Conservation (phyloP, 2,888 invertebrate species). For the Tenthredo scrophulariae region DNA sequence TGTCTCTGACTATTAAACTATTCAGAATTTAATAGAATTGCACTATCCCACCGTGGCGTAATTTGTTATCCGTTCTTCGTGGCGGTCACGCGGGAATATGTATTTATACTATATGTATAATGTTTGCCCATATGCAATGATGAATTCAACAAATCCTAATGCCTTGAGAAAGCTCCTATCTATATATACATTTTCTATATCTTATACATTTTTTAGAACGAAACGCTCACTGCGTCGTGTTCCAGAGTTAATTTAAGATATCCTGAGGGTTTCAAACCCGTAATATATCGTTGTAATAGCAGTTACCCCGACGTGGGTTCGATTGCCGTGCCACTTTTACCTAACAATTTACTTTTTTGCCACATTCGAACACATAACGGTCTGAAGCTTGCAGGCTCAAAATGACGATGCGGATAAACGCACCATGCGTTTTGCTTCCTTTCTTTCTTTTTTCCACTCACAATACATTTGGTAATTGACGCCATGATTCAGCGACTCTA, state of each 20-base stretch:
- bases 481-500: slow-evolving; percentile 12
- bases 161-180: background rate
- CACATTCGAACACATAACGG: slow-evolving; percentile 7
- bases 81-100: slow-evolving; percentile 8
- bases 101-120: background rate
- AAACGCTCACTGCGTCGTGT: background rate
- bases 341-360: slow-evolving; percentile 19
- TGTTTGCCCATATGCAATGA: slow-evolving; percentile 2
- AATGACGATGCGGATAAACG: slow-evolving; percentile 17
- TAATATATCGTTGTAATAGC: slow-evolving; percentile 18
- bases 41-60: slow-evolving; percentile 16
- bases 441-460: background rate
- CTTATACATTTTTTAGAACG: slow-evolving; percentile 17
- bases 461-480: slow-evolving; percentile 10
- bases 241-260: slow-evolving; percentile 38
- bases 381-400: background rate
- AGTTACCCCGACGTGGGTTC: slow-evolving; percentile 18
- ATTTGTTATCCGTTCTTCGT: slow-evolving; percentile 26
- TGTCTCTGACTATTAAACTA: slow-evolving; percentile 26
- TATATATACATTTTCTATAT: background rate
- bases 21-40: slow-evolving; percentile 34
- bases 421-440: background rate
- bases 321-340: slow-evolving; percentile 27
- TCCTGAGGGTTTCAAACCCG: slow-evolving; percentile 22
- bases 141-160: slow-evolving; percentile 9